These are phyloP conservation scores for Berghia stephanieae DNA, from an alignment of 1,140 invertebrate genomes.

Conservation along the genomic window DNA sequence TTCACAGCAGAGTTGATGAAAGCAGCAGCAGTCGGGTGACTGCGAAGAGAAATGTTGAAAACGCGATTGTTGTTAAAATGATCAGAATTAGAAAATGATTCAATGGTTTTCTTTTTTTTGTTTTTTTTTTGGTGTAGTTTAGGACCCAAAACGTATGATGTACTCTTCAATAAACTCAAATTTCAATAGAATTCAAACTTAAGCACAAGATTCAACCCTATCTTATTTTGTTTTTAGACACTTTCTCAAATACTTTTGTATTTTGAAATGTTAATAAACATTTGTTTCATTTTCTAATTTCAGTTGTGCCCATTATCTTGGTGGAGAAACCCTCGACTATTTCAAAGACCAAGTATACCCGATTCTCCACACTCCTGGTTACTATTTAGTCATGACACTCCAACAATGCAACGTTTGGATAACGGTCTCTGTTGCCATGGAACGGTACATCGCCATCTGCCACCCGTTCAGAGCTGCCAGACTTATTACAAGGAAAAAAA, in stretches of 20 bases:
- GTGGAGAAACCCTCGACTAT: constrained; percentile 58
- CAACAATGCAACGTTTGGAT: constrained; percentile 64
- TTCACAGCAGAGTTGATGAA: too few relatives aligned
- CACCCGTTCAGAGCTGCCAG: constrained; percentile 56
- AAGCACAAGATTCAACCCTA: too few relatives aligned
- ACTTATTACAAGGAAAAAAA: constrained; percentile 51
- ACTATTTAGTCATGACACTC: constrained; percentile 59
- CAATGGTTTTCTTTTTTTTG: background rate
- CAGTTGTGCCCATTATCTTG: constrained; percentile 38
- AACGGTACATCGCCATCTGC: constrained; percentile 63
- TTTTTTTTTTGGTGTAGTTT: background rate
- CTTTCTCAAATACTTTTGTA: background rate
- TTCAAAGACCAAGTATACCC: constrained; percentile 58
- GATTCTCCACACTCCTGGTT: constrained; percentile 50
- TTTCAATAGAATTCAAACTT: background rate
- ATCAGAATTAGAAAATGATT: too few relatives aligned
- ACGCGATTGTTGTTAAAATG: too few relatives aligned
- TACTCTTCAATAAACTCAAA: background rate
- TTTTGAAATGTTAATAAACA: constrained; percentile 8
- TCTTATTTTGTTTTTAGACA: too few relatives aligned
- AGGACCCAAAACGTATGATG: background rate
- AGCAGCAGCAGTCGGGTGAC: too few relatives aligned
- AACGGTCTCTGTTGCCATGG: constrained; percentile 62
- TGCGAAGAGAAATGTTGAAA: too few relatives aligned
- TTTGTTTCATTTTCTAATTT: constrained; percentile 19